phyloP scores from a whole-genome alignment of 2,113 vertebrate genomes.

The Sturnus vulgaris region DNA sequence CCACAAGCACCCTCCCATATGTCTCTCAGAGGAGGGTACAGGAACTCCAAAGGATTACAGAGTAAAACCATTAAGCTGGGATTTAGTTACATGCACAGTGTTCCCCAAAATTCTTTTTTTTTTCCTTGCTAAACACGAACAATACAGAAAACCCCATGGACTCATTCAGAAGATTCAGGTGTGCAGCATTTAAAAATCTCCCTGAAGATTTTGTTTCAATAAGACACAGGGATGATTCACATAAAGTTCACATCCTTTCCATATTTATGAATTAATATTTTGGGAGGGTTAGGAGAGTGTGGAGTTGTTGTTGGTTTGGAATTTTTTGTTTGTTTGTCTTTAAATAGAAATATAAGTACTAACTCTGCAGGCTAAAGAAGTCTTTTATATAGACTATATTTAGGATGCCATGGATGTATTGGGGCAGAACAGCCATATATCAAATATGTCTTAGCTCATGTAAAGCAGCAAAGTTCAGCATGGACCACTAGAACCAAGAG shows the following conservation, averaged over 20 bases:
- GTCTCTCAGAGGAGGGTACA: neutral
- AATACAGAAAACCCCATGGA: neutral
- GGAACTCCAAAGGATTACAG: neutral
- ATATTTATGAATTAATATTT: neutral
- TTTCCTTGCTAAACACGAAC: neutral
- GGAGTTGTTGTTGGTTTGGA: neutral
- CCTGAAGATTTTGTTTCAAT: neutral
- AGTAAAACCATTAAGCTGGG: neutral
- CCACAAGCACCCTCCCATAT: neutral
- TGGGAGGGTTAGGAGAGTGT: too few relatives aligned
- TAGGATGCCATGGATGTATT: neutral
- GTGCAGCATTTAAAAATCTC: neutral
- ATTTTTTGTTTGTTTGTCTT: neutral
- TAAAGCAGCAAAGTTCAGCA: neutral
- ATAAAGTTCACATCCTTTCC: neutral
- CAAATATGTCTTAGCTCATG: fast-evolving
- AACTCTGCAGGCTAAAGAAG: neutral
- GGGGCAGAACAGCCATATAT: neutral
- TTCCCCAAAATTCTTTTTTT: neutral
- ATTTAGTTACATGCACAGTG: neutral
- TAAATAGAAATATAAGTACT: neutral
- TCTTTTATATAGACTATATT: neutral
- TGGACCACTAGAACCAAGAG: neutral
- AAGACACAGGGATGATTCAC: fast-evolving
- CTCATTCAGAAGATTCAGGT: neutral